Base-by-base conservation (phyloP, 2,888 invertebrate genomes). In the Noctua janthina region DNA sequence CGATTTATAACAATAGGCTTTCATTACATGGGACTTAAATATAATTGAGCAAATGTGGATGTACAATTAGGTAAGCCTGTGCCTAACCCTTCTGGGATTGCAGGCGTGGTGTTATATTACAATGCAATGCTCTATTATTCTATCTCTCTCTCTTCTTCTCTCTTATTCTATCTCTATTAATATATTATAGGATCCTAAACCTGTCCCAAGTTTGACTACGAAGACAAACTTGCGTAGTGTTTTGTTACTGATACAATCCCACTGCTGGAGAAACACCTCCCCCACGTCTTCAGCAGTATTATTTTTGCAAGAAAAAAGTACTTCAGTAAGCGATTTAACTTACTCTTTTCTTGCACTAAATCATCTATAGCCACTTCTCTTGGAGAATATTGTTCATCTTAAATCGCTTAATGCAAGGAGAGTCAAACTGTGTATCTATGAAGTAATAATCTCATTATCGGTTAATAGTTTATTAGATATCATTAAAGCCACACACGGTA, bases 381-480 rank as follows among this genome's bases (percentile, higher is more conserved):
- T 13, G 7, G 35, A 0, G 4, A 49, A 62, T 3, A 6, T 11
- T 46, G n/a, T 15, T 13, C 5, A 59, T 20, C 43, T 29, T 46
- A 8, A n/a, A 5, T 10, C 51, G n/a, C 13, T 39, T 23, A 35
- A 54, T n/a, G n/a, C 10, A 10, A 69, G 7, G 20, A 62, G 29
- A 35, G 17, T 46, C 29, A 56, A 79, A 54, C 2, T n/a, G 2
- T 46, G 29, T 29, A 62, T 56, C 17, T 56, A 81, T 39, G 35
- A 73, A 46, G 35, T 56, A 59, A 49, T 6, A 56, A 68, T 71
- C 15, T 8, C 43, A 68, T 20, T 51, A 51, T 2, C 13, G 35
- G 15, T 59, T 56, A 74, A 51, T 15, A 66, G 15, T 51, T 66
- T 69, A 82, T 70, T 72, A 76, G n/a, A 71, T 29, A 49, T 62